phyloP scores from a whole-genome alignment of 2,797 vertebrate genomes.

The Pygocentrus nattereri region DNA sequence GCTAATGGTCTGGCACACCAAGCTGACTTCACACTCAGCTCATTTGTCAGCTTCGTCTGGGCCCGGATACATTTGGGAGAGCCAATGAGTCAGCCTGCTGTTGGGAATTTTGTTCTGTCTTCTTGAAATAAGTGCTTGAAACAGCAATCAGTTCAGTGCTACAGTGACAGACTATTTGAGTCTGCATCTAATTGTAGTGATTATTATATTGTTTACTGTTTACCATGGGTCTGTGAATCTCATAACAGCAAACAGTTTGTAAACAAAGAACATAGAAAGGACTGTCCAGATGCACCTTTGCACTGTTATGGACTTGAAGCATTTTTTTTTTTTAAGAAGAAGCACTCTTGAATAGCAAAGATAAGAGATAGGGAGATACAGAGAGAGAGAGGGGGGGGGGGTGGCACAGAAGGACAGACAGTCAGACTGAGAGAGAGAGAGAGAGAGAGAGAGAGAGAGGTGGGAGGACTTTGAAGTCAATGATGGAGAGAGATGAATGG shows the following conservation, averaged over 20 bases:
- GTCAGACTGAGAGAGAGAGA: conserved; percentile 5
- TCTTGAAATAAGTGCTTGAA: background rate
- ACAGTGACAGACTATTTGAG: background rate
- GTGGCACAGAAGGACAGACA: background rate
- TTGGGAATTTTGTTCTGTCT: conserved; percentile 18
- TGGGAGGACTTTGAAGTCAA: conserved; percentile 18
- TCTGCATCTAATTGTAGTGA: background rate
- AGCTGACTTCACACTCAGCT: background rate
- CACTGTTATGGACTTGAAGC: background rate
- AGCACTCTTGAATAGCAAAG: too few relatives aligned
- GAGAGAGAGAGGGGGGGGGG: background rate
- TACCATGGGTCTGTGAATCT: background rate
- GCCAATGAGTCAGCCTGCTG: conserved; percentile 18
- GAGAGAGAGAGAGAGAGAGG: background rate
- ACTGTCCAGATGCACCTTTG: too few relatives aligned
- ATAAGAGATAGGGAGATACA: too few relatives aligned
- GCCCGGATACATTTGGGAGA: conserved; percentile 16
- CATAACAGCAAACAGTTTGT: background rate
- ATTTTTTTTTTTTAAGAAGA: background rate
- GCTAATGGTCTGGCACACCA: conserved; percentile 8
- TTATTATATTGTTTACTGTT: background rate
- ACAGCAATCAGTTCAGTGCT: background rate
- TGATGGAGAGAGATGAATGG: conserved; percentile 37
- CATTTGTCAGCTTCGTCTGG: background rate
- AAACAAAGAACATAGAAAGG: background rate